Evolutionary conservation across 2,797 vertebrate genomes (phyloP).

Genomic region (Columba guinea): DNA sequence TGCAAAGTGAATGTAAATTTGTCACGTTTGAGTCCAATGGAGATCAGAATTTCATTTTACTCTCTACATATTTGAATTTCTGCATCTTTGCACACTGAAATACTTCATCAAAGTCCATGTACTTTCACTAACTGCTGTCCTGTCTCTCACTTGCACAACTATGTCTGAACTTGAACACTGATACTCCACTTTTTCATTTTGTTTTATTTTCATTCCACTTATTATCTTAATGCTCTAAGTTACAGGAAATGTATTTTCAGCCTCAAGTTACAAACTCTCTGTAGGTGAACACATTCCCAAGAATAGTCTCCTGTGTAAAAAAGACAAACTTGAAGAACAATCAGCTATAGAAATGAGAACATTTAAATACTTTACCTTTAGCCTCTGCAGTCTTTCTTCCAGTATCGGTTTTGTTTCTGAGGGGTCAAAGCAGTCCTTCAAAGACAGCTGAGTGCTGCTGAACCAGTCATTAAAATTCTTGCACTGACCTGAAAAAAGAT

Average conservation of each 20-base stretch:
- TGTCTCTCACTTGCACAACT: neutral
- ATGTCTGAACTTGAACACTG: neutral
- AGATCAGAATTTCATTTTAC: neutral
- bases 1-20: neutral
- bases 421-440: slow-evolving; percentile 91
- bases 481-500: slow-evolving; percentile 80
- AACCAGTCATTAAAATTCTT: slow-evolving; percentile 89
- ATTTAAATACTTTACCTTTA: slow-evolving; percentile 78
- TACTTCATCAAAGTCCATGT: neutral
- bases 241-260: neutral
- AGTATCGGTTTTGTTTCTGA: slow-evolving; percentile 81
- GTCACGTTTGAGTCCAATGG: neutral
- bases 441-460: slow-evolving; percentile 82
- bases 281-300: neutral
- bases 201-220: neutral
- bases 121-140: neutral
- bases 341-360: neutral
- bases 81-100: neutral
- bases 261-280: neutral
- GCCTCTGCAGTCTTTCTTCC: slow-evolving; percentile 82
- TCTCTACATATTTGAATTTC: neutral
- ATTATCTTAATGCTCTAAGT: neutral
- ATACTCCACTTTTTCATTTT: neutral
- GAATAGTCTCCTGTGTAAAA: neutral
- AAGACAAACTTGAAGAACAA: neutral